phyloP scores from a whole-genome alignment of 2,888 invertebrate species.

The Heteromyza rotundicornis region DNA sequence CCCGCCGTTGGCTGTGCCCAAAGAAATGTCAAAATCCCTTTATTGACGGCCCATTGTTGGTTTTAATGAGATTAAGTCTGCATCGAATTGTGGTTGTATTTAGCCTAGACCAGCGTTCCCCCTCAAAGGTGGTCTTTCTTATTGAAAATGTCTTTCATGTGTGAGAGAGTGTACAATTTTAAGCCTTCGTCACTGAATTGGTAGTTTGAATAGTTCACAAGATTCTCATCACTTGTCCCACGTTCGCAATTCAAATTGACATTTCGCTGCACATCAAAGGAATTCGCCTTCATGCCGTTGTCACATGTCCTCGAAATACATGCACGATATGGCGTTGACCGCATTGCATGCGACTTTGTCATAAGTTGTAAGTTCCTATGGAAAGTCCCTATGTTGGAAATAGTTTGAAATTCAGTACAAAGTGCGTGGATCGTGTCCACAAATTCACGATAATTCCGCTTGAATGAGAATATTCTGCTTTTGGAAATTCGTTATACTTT shows the following conservation, averaged over 20 bases:
- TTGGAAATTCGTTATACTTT: background rate
- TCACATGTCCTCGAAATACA: background rate
- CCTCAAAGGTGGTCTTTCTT: background rate
- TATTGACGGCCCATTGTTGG: constrained; percentile 31
- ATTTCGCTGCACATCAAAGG: constrained; percentile 7
- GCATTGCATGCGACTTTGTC: too few species aligned
- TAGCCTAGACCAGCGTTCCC: background rate
- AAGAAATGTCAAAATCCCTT: constrained; percentile 17
- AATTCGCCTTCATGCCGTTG: background rate
- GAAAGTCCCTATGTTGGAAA: background rate
- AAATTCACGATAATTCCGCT: background rate
- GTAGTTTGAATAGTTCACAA: too few species aligned
- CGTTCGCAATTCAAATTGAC: background rate
- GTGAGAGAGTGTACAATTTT: too few species aligned
- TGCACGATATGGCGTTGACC: too few species aligned
- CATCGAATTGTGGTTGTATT: constrained; percentile 36
- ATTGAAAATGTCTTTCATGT: too few species aligned
- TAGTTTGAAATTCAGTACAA: background rate
- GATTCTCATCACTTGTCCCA: too few species aligned
- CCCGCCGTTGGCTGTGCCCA: background rate
- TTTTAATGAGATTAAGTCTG: constrained; percentile 49
- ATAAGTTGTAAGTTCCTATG: too few species aligned
- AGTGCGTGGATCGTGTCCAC: background rate
- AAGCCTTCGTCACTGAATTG: too few species aligned
- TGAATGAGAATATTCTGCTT: background rate